Percentiles rank a stretch among this genome's conserved stretches.
phyloP scores from a whole-genome alignment of 2,888 invertebrate species.

The Aricia artaxerxes region DNA sequence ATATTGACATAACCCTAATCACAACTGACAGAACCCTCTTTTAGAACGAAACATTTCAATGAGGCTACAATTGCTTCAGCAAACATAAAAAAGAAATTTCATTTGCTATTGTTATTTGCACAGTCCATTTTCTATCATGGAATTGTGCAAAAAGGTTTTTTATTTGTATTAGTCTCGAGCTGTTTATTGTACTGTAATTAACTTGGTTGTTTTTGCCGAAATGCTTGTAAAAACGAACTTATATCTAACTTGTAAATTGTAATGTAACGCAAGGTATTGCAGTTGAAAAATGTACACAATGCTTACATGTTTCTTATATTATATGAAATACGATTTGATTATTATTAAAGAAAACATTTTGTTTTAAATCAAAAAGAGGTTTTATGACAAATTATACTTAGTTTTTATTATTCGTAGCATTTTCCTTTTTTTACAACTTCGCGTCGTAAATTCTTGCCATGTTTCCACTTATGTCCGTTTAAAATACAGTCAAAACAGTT shows the following conservation, averaged over 20 bases:
- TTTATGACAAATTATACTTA: background rate
- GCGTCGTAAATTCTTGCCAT: background rate
- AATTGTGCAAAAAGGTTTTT: slow-evolving; percentile 59
- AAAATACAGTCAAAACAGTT: background rate
- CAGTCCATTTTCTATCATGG: slow-evolving; percentile 62
- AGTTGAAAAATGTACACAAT: too few species aligned
- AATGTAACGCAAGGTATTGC: too few species aligned
- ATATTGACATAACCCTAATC: slow-evolving; percentile 53
- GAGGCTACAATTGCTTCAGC: slow-evolving; percentile 70
- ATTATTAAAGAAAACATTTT: background rate
- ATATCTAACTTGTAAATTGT: too few species aligned
- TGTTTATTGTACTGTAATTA: slow-evolving; percentile 65
- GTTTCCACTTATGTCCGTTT: background rate
- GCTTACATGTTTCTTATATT: too few species aligned
- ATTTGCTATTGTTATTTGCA: slow-evolving; percentile 71
- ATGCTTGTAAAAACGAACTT: background rate
- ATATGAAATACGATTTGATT: background rate
- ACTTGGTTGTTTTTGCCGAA: slow-evolving; percentile 44
- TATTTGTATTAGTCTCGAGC: slow-evolving; percentile 57
- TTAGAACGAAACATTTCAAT: slow-evolving; percentile 73
- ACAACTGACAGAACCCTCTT: slow-evolving; percentile 73
- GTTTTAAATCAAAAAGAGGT: background rate
- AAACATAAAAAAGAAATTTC: slow-evolving; percentile 67
- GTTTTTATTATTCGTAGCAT: background rate
- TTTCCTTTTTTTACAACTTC: background rate